Conservation (phyloP, 2,888 invertebrate genomes). For the Eremobia ochroleuca region DNA sequence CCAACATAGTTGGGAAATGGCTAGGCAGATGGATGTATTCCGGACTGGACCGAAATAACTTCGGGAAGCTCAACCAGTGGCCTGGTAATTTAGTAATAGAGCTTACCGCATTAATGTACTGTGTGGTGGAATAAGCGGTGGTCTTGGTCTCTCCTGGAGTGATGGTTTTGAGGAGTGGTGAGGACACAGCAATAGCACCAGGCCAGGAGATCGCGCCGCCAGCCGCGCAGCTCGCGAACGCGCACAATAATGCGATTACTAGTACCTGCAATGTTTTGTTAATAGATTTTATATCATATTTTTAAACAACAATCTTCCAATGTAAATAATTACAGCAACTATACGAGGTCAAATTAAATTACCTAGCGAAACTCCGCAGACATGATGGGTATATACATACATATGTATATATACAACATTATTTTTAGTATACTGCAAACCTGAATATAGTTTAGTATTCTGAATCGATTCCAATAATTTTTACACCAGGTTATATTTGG, state of each 20-base stretch:
- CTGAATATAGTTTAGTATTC: too few relatives aligned
- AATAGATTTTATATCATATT: not conserved
- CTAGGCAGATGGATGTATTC: too few relatives aligned
- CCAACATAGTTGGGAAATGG: too few relatives aligned
- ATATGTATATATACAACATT: too few relatives aligned
- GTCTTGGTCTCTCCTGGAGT: slow-evolving; percentile 79
- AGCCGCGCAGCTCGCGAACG: slow-evolving; percentile 70
- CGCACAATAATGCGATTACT: slow-evolving; percentile 74
- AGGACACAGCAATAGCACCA: slow-evolving; percentile 68
- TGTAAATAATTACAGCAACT: not conserved
- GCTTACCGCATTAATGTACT: slow-evolving; percentile 85
- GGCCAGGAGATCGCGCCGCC: slow-evolving; percentile 77
- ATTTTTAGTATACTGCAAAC: too few relatives aligned
- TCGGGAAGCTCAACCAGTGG: not conserved
- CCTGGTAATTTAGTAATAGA: not conserved
- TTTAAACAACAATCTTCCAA: not conserved
- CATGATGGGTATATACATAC: too few relatives aligned
- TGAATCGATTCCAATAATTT: too few relatives aligned
- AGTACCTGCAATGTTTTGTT: slow-evolving; percentile 73
- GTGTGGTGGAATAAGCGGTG: slow-evolving; percentile 83
- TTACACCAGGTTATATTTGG: too few relatives aligned
- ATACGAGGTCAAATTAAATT: too few relatives aligned
- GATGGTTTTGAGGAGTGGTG: slow-evolving; percentile 74
- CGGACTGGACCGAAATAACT: not conserved
- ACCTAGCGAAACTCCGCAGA: too few relatives aligned